Percentiles rank a stretch among this genome's conserved stretches.
These are phyloP conservation scores for Drosophila setifemur DNA, from an alignment of 1,140 invertebrate species.

Conservation along the genomic window DNA sequence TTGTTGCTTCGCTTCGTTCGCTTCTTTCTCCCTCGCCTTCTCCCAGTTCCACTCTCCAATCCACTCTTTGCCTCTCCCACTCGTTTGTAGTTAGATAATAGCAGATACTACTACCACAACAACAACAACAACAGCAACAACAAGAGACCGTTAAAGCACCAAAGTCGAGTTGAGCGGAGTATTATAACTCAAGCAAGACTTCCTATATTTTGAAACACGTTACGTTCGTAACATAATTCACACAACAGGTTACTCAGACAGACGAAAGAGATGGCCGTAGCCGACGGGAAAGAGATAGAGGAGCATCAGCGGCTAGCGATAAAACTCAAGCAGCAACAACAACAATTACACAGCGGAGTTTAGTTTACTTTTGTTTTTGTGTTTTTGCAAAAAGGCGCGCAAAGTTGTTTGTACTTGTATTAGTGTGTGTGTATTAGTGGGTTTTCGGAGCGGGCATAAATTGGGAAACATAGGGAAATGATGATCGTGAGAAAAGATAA, in stretches of 20 bases:
- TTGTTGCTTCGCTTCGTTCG: slow-evolving; percentile 65
- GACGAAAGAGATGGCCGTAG: neutral
- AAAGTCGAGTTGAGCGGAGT: slow-evolving; percentile 31
- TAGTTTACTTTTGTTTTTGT: slow-evolving; percentile 1
- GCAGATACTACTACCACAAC: slow-evolving; percentile 50
- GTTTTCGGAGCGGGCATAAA: slow-evolving; percentile 40
- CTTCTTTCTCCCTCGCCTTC: slow-evolving; percentile 46
- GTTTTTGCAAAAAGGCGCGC: neutral
- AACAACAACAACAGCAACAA: slow-evolving; percentile 46
- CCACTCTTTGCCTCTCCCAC: neutral
- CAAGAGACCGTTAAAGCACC: slow-evolving; percentile 71
- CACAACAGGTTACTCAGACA: slow-evolving; percentile 70
- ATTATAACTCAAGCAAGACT: slow-evolving; percentile 80
- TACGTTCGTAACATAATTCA: slow-evolving; percentile 82
- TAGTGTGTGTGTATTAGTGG: slow-evolving; percentile 16
- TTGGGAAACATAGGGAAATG: slow-evolving; percentile 51
- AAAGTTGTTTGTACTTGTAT: slow-evolving; percentile 14
- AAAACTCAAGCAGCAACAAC: slow-evolving; percentile 15
- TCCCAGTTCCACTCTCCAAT: neutral
- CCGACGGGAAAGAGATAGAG: slow-evolving; percentile 1
- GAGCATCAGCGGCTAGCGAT: slow-evolving; percentile 13
- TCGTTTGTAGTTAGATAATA: slow-evolving; percentile 67
- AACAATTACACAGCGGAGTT: slow-evolving; percentile 29
- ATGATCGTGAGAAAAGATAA: slow-evolving; percentile 50
- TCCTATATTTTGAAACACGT: slow-evolving; percentile 83